Conservation (phyloP, 2,888 invertebrate species). For the Tetropium fuscum region DNA sequence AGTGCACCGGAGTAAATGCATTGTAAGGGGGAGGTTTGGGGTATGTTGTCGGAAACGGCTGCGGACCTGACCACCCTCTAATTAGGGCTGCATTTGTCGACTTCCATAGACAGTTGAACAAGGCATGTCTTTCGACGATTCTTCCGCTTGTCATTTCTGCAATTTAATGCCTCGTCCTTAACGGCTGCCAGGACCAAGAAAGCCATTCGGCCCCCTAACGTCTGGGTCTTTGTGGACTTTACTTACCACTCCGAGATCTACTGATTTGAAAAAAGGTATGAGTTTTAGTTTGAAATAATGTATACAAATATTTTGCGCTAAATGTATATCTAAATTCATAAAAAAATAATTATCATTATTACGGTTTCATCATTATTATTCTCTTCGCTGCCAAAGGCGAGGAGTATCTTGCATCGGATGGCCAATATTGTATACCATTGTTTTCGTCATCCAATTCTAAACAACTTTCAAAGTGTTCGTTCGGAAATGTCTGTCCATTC, state of each 20-base stretch:
- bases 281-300: too few relatives aligned
- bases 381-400: too few relatives aligned
- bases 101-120: conserved; percentile 5
- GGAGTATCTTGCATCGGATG: too few relatives aligned
- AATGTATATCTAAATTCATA: too few relatives aligned
- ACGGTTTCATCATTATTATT: too few relatives aligned
- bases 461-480: too few relatives aligned
- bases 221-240: conserved; percentile 10
- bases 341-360: too few relatives aligned
- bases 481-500: too few relatives aligned
- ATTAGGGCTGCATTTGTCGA: conserved; percentile 13
- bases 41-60: conserved; percentile 1
- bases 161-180: conserved; percentile 16
- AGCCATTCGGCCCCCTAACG: not conserved
- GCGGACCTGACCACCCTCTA: conserved; percentile 21
- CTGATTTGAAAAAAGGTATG: too few relatives aligned
- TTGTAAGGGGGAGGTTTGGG: not conserved
- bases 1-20: conserved; percentile 25
- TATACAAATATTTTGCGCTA: too few relatives aligned
- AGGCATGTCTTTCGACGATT: conserved; percentile 16
- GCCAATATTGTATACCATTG: too few relatives aligned
- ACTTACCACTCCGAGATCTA: not conserved
- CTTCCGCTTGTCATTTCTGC: conserved; percentile 17
- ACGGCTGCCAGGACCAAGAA: not conserved
- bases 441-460: too few relatives aligned